Conservation (phyloP, 1,140 invertebrate genomes). For the Helicoverpa armigera region DNA sequence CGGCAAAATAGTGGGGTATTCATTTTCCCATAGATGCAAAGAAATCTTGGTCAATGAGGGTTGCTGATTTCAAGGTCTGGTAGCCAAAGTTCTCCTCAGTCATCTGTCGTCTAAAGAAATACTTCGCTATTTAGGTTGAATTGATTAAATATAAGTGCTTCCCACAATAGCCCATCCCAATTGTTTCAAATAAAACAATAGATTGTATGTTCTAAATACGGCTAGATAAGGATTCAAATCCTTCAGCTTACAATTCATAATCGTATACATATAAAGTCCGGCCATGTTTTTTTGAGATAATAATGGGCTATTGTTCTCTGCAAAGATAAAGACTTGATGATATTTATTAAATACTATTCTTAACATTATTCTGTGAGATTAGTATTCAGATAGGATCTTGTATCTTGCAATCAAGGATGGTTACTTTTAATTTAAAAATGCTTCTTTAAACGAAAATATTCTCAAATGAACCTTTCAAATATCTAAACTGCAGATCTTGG, state of each 20-base stretch:
- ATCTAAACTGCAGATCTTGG: too few species aligned
- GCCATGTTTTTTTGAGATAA: not conserved
- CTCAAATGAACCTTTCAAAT: too few species aligned
- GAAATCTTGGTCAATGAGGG: too few species aligned
- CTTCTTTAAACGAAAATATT: too few species aligned
- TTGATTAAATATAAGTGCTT: conserved; percentile 5
- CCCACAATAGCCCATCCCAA: not conserved
- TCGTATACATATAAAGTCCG: not conserved
- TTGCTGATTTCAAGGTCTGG: too few species aligned
- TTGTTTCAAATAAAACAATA: not conserved
- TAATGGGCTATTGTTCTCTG: conserved; percentile 18
- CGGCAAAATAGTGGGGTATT: too few species aligned
- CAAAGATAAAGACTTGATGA: not conserved
- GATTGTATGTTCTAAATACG: not conserved
- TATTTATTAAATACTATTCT: not conserved
- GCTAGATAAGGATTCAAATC: not conserved
- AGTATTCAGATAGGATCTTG: too few species aligned
- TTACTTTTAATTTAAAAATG: too few species aligned
- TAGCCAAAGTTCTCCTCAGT: too few species aligned
- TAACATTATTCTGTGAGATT: not conserved
- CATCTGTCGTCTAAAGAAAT: not conserved
- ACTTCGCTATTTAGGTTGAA: not conserved
- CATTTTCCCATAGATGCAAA: too few species aligned
- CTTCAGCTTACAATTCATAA: not conserved
- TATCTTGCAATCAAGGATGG: too few species aligned